These are phyloP conservation scores for Tarsius wallacei DNA, from an alignment of 2,797 vertebrate genomes.

Conservation along the genomic window DNA sequence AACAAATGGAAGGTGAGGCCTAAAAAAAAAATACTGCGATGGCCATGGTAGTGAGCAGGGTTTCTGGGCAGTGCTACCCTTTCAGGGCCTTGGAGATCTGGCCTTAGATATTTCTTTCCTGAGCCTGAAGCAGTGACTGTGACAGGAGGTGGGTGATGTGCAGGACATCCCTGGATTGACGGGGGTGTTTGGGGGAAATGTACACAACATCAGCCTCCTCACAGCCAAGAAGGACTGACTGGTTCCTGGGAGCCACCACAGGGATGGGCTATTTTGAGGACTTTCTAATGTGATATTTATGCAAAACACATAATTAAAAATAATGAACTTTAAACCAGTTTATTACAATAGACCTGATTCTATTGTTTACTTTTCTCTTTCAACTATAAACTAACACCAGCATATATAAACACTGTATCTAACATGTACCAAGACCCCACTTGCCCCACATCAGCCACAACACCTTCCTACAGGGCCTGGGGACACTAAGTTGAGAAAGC, in stretches of 20 bases:
- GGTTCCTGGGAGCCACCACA: background rate
- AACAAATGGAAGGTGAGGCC: background rate
- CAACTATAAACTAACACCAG: accelerated
- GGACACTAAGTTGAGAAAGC: too few species aligned
- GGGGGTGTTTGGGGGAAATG: accelerated
- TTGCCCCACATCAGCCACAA: accelerated
- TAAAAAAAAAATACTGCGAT: background rate
- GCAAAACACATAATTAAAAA: background rate
- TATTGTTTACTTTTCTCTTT: background rate
- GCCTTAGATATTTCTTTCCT: too few species aligned
- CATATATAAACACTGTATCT: accelerated
- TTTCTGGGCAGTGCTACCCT: accelerated
- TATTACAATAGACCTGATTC: background rate
- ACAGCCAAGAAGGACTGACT: background rate
- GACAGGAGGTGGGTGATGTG: accelerated
- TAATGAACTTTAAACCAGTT: background rate
- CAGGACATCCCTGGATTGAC: background rate
- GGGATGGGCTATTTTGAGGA: accelerated
- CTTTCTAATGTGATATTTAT: accelerated
- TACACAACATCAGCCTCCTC: background rate
- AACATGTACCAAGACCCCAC: too few species aligned
- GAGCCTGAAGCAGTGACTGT: background rate
- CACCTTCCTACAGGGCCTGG: too few species aligned
- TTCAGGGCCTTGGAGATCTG: accelerated
- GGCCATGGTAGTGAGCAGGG: too few species aligned